A percentile compares a stretch with the other conserved stretches of the same genome.
phyloP scores from a whole-genome alignment of 2,113 vertebrate species.

The Dunckerocampus dactyliophorus region DNA sequence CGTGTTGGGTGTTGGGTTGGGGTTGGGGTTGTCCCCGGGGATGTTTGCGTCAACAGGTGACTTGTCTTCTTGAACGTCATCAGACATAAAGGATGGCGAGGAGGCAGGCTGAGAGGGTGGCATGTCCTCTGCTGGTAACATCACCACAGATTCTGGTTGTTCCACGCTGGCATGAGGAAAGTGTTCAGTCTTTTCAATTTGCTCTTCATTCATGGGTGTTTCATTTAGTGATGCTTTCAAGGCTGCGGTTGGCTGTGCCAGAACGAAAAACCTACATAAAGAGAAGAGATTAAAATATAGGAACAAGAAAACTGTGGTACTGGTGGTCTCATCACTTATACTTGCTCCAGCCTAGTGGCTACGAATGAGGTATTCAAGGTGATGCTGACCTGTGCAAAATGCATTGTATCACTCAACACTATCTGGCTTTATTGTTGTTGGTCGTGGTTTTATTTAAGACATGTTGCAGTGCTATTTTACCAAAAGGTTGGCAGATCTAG shows the following conservation, averaged over 20 bases:
- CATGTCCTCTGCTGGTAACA: neutral
- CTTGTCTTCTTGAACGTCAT: neutral
- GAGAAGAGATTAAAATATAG: neutral
- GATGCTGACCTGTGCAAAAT: neutral
- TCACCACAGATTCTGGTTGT: neutral
- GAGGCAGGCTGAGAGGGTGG: neutral
- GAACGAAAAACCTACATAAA: constrained; percentile 10
- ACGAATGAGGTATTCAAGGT: neutral
- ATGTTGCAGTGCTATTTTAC: too few relatives aligned
- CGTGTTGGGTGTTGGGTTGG: neutral
- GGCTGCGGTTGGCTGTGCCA: constrained; percentile 22
- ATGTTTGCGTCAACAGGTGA: neutral
- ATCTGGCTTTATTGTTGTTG: too few relatives aligned
- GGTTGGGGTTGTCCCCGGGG: neutral
- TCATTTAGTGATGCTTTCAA: constrained; percentile 5
- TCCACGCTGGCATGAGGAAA: neutral
- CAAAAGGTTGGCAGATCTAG: neutral
- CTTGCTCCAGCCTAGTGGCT: neutral
- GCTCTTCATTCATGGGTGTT: constrained; percentile 10
- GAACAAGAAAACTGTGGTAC: too few relatives aligned
- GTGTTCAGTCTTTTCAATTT: constrained; percentile 18
- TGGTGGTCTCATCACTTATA: neutral
- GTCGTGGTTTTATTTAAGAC: too few relatives aligned
- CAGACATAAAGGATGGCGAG: constrained; percentile 4
- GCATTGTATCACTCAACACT: neutral